phyloP scores from a whole-genome alignment of 2,888 invertebrate genomes.

The Drosophila eohydei region DNA sequence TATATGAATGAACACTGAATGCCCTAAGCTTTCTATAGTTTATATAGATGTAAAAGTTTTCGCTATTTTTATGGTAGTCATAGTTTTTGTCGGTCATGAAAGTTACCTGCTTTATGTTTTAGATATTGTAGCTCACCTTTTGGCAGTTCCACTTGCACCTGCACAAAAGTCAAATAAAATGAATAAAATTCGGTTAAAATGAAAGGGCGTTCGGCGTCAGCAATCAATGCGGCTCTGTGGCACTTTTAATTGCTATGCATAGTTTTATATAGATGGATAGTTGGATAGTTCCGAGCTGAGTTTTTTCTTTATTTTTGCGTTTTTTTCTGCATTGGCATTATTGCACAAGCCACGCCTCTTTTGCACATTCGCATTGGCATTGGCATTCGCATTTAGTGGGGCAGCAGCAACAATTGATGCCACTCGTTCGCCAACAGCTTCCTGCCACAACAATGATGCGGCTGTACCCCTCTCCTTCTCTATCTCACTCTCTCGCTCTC shows the following conservation, averaged over 20 bases:
- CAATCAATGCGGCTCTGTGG: slow-evolving; percentile 67
- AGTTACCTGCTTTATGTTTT: not conserved
- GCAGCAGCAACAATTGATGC: slow-evolving; percentile 47
- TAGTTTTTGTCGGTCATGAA: not conserved
- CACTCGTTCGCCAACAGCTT: slow-evolving; percentile 39
- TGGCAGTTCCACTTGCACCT: not conserved
- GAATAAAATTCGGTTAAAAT: slow-evolving; percentile 7
- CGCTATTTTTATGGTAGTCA: not conserved
- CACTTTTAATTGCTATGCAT: slow-evolving; percentile 74
- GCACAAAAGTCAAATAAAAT: slow-evolving; percentile 13
- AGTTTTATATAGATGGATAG: slow-evolving; percentile 40
- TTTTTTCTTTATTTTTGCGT: not conserved
- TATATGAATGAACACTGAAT: slow-evolving; percentile 24
- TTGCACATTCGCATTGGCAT: slow-evolving; percentile 3
- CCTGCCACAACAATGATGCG: slow-evolving; percentile 64
- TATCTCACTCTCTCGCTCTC: not conserved
- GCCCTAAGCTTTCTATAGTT: slow-evolving; percentile 3
- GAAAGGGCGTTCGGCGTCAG: slow-evolving; percentile 37
- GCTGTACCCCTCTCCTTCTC: not conserved
- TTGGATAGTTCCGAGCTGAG: slow-evolving; percentile 20
- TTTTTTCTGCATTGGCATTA: slow-evolving; percentile 20
- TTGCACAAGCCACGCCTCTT: slow-evolving; percentile 13
- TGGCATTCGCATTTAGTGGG: slow-evolving; percentile 26
- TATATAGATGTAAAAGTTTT: not conserved
- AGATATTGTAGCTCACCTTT: slow-evolving; percentile 5